These are phyloP conservation scores for Eidolon helvum DNA, from an alignment of 2,113 vertebrate species.

Conservation along the genomic window DNA sequence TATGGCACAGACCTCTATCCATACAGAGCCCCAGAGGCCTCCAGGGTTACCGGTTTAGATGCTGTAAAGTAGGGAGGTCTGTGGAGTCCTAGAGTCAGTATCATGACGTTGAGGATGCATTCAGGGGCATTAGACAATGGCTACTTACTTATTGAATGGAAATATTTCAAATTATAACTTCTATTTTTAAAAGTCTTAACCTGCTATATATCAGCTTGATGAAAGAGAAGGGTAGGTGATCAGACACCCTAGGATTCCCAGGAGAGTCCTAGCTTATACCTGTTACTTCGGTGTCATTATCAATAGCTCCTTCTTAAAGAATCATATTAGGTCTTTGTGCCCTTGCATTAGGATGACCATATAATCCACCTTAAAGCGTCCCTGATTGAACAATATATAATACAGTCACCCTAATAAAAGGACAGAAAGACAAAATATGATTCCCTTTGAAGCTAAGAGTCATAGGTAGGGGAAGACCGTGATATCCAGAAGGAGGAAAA, in stretches of 20 bases:
- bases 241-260: background rate
- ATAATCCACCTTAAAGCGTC: background rate
- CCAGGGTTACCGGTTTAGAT: background rate
- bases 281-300: background rate
- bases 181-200: background rate
- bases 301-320: background rate
- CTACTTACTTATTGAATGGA: background rate
- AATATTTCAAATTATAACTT: background rate
- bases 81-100: background rate
- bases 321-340: background rate
- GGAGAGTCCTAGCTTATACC: background rate
- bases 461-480: background rate
- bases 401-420: background rate
- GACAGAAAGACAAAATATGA: background rate
- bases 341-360: background rate
- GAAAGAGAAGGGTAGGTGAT: background rate
- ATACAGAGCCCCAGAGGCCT: background rate
- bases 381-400: background rate
- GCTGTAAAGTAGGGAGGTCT: background rate
- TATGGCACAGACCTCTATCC: background rate
- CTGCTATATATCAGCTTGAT: background rate
- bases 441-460: constrained; percentile 25
- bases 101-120: background rate
- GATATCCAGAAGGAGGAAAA: background rate
- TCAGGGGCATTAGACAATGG: background rate